Percentiles rank a stretch among this genome's conserved stretches.
These are phyloP conservation scores for Sylvicapra grimmia DNA, from an alignment of 2,113 vertebrate species.

Conservation along the genomic window DNA sequence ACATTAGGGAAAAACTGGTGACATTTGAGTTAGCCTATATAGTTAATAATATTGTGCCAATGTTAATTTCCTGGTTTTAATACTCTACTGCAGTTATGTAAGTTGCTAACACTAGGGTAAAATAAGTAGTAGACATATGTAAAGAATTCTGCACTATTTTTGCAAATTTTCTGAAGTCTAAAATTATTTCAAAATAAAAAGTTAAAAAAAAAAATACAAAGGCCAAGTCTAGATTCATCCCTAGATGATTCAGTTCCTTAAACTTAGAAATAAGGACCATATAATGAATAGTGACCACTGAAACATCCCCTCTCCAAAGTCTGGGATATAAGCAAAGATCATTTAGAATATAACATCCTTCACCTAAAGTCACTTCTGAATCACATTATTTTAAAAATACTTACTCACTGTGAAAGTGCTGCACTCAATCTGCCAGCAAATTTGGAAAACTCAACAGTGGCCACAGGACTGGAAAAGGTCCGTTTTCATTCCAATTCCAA, in stretches of 20 bases:
- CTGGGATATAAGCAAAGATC: background rate
- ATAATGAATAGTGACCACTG: background rate
- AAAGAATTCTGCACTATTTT: background rate
- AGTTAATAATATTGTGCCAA: background rate
- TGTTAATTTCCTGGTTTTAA: background rate
- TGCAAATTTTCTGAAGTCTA: background rate
- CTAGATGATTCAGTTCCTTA: background rate
- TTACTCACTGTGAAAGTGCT: no score
- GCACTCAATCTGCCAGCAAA: no score
- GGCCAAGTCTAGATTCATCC: background rate
- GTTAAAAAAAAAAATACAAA: background rate
- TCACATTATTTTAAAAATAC: background rate
- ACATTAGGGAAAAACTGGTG: background rate
- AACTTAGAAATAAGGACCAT: background rate
- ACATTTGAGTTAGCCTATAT: background rate
- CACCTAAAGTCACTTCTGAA: background rate
- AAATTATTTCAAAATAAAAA: slow-evolving; percentile 24
- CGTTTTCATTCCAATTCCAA: no score
- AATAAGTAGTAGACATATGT: background rate
- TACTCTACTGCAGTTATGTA: background rate
- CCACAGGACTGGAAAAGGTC: no score
- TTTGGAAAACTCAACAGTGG: no score
- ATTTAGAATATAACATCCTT: slow-evolving; percentile 1
- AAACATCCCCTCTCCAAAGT: background rate
- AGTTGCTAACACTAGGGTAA: background rate